Evolutionary conservation across 2,113 vertebrate genomes (phyloP), one percentile per base, ranked within the genome.

Genomic region (Girardinichthys multiradiatus): DNA sequence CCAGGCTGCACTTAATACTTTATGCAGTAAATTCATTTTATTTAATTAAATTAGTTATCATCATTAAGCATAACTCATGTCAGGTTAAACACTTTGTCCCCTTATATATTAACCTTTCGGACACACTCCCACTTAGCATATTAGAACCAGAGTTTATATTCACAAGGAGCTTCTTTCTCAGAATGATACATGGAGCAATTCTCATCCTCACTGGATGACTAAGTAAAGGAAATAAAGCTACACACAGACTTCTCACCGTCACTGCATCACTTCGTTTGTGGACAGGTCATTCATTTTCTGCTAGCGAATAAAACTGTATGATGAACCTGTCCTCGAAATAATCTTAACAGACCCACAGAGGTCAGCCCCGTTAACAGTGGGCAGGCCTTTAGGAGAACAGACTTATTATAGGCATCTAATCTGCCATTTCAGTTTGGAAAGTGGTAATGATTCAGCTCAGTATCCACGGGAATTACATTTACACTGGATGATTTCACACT

Each of bases 1-100:
- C 15, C 17, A n/a, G 48, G n/a, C 91, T 90, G 85, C 81, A 90
- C 91, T 91, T 86, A 90, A 93, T 93, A 95, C 95, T 95, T 95
- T 95, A 96, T 98, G 96, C 95, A 95, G 94, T 92, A 95, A 96
- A 97, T 98, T 95, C 96, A 95, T 96, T 91, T 87, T 94, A 94
- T 95, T 95, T 95, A 94, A 96, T 96, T 96, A 93, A 93, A 94
- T 95, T 95, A 91, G 87, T 93, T 93, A 95, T 93, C 93, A 94
- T 95, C 84, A 87, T 96, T 96, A 90, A 89, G 84, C 86, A 94
- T 95, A 96, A 93, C 94, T 94, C 90, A 93, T 81, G 70, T 94
- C 94, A 92, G 94, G 84, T 91, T 84, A 88, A 90, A 93, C 89
- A 87, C 90, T 87, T 90, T 92, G 95, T 93, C 95, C 94, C 95